A percentile compares a stretch with the other conserved stretches of the same genome.
phyloP scores from a whole-genome alignment of 2,113 vertebrate genomes.

The Oxyruncus cristatus region DNA sequence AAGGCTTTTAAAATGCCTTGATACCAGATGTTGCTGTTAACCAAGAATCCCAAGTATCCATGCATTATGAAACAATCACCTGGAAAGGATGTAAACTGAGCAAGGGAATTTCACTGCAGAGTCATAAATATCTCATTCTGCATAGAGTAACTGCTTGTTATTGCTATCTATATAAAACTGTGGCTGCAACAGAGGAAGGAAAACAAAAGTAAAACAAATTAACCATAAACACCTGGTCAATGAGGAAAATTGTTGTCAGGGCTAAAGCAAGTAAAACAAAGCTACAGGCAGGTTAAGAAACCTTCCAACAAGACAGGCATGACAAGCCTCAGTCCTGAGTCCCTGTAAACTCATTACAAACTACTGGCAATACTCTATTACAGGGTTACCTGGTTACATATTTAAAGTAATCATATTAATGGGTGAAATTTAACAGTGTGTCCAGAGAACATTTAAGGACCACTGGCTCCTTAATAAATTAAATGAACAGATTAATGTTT shows the following conservation, averaged over 20 bases:
- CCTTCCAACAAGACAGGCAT: background rate
- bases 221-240: background rate
- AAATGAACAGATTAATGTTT: background rate
- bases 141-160: background rate
- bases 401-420: background rate
- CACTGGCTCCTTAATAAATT: background rate
- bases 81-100: background rate
- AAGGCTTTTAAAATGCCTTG: background rate
- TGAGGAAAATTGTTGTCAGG: background rate
- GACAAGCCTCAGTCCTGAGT: background rate
- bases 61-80: background rate
- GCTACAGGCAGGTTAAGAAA: background rate
- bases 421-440: background rate
- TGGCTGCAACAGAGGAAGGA: background rate
- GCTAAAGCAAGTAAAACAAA: background rate
- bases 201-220: background rate
- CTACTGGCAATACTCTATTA: background rate
- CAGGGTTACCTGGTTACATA: background rate
- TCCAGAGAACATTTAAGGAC: background rate
- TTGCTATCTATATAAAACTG: background rate
- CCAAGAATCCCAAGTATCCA: background rate
- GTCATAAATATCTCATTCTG: background rate
- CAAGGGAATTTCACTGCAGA: background rate
- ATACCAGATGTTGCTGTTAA: conserved; percentile 35
- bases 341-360: background rate